These are phyloP conservation scores for Leucozona laternaria DNA, from an alignment of 2,888 invertebrate genomes.

Conservation along the genomic window DNA sequence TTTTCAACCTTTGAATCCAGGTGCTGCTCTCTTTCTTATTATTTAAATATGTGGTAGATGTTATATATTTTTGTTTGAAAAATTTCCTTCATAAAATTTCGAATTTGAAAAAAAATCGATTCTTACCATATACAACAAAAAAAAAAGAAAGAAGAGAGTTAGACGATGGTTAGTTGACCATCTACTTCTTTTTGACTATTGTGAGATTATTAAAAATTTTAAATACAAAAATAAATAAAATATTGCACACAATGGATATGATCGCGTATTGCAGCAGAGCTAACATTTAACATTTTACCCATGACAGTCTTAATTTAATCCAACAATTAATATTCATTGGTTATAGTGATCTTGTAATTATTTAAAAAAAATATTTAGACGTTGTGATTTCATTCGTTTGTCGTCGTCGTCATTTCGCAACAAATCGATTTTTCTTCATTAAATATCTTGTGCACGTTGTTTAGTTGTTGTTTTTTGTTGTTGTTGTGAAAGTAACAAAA, in stretches of 20 bases:
- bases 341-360: slow-evolving; percentile 32
- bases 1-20: slow-evolving; percentile 76
- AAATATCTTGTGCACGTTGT: slow-evolving; percentile 55
- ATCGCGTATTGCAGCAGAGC: slow-evolving; percentile 42
- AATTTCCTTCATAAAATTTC: background rate
- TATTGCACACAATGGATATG: slow-evolving; percentile 58
- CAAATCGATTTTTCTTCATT: slow-evolving; percentile 54
- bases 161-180: slow-evolving; percentile 70
- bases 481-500: slow-evolving; percentile 72
- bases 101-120: slow-evolving; percentile 16
- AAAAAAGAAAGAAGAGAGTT: slow-evolving; percentile 47
- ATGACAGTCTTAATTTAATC: slow-evolving; percentile 40
- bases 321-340: slow-evolving; percentile 54
- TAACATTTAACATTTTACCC: slow-evolving; percentile 37
- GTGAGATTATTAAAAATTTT: slow-evolving; percentile 60
- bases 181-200: slow-evolving; percentile 51
- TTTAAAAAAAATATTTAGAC: slow-evolving; percentile 16
- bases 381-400: slow-evolving; percentile 42
- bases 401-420: slow-evolving; percentile 41
- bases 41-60: slow-evolving; percentile 62
- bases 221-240: slow-evolving; percentile 14
- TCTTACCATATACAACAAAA: slow-evolving; percentile 32
- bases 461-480: slow-evolving; percentile 42
- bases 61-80: background rate
- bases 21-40: slow-evolving; percentile 77